These are phyloP conservation scores for Nylanderia fulva DNA, from an alignment of 1,140 invertebrate species.

Conservation along the genomic window DNA sequence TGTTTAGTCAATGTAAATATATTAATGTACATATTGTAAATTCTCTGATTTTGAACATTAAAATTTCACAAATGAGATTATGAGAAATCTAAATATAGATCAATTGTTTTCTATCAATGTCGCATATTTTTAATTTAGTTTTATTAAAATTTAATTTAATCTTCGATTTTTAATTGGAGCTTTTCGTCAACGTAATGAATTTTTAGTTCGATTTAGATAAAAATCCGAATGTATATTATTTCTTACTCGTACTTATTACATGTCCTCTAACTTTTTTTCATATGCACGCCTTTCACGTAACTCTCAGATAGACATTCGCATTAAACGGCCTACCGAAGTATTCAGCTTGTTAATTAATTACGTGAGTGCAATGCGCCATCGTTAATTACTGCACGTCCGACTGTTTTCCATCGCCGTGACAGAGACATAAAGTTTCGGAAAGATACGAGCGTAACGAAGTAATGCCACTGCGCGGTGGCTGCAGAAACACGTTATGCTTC, in stretches of 20 bases:
- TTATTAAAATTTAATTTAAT: background rate
- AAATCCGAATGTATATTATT: conserved; percentile 5
- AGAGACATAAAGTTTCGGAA: conserved; percentile 74
- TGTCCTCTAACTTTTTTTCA: background rate
- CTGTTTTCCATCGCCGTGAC: conserved; percentile 10
- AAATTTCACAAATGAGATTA: no score
- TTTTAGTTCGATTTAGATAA: background rate
- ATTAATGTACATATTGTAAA: no score
- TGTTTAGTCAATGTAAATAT: background rate
- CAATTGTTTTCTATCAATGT: background rate
- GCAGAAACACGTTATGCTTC: conserved; percentile 80
- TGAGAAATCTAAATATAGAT: background rate
- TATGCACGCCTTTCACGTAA: conserved; percentile 26
- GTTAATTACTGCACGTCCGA: conserved; percentile 33
- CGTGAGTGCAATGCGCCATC: conserved; percentile 12
- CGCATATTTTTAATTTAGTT: background rate
- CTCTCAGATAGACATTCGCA: conserved; percentile 2
- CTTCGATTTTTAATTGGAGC: background rate
- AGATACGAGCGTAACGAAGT: conserved; percentile 82
- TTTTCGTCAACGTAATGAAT: background rate
- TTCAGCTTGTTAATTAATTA: conserved; percentile 50
- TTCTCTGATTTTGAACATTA: no score
- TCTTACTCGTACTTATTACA: background rate
- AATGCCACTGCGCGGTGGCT: conserved; percentile 77
- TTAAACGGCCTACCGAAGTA: conserved; percentile 29